Base-by-base conservation (phyloP, 2,113 vertebrate species). In the Indri indri region DNA sequence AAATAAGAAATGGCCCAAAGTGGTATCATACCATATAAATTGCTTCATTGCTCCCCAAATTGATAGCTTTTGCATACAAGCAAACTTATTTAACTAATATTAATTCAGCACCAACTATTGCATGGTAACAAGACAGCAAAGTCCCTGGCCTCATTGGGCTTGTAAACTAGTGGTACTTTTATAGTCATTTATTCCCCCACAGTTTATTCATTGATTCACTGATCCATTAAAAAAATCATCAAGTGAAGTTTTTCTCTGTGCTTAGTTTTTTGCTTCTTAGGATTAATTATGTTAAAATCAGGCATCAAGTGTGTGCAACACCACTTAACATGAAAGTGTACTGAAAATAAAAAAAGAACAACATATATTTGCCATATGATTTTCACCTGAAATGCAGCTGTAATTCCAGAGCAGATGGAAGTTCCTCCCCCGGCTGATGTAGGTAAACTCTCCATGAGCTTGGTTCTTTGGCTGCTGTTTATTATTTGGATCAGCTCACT, bases 381-480 rank as follows among this genome's bases (percentile, higher is more conserved):
- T 95, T 96, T 94, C 54, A 99, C 98, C 98, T 98, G 0, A 96
- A 99, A 96, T 92, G 97, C 98, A 68, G 10, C 0, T 27, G 0
- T 1, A 54, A 99, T 82, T 82, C 98, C 98, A 40, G 23, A 4
- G 70, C 98, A 98, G 92, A 98, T 98, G 10, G 57, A 96, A 54
- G 98, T 98, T 93, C 95, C 91, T 90, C 98, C 98, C 1, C 0
- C 0, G 57, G 97, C 93, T n/a, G 0, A 0, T 59, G 8, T 59
- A 63, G 98, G 98, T 47, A 99, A 95, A 4, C 0, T 20, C 0
- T 0, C 1, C 68, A 89, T 10, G 30, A 99, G 98, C 0, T 23
- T 0, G 18, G 71, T 34, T 63, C 98, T 95, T 54, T 95, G 71
- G 0, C 3, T 1, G 1, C 61, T 59, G 45, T 20, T 66, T 20